These are phyloP conservation scores for Macroteleia sp. DNA, from an alignment of 2,888 invertebrate genomes.

Conservation along the genomic window DNA sequence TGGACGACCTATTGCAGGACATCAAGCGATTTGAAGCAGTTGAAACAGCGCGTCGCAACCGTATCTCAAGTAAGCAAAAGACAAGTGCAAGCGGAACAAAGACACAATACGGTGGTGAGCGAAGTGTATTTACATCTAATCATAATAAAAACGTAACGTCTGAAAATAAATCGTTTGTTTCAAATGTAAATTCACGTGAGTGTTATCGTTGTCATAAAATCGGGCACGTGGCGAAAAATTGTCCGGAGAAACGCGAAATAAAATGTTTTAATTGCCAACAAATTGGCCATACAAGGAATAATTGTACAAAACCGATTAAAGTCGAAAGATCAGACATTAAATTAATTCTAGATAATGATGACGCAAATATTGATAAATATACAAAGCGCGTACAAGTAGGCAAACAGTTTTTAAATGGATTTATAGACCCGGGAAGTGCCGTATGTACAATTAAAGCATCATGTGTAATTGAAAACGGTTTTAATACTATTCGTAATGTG, in stretches of 20 bases:
- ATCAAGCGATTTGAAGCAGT: no score
- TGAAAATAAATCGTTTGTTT: no score
- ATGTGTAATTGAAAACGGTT: conserved; percentile 29
- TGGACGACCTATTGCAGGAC: no score
- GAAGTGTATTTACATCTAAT: no score
- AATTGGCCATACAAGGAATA: neutral
- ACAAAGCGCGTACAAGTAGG: neutral
- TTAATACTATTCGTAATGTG: conserved; percentile 3
- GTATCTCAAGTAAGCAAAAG: no score
- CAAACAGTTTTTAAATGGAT: conserved; percentile 6
- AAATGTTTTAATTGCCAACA: conserved; percentile 1
- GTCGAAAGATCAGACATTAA: neutral
- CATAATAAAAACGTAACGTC: no score
- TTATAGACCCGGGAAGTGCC: conserved; percentile 64
- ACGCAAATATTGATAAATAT: neutral
- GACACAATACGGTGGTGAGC: no score
- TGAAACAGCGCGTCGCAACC: no score
- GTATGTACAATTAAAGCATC: conserved; percentile 62
- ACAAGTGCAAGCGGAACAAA: no score
- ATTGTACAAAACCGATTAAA: conserved; percentile 4
- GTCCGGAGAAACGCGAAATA: conserved; percentile 1
- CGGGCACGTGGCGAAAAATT: neutral
- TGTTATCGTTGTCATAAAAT: no score
- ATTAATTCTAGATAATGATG: neutral
- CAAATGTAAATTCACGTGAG: no score